A percentile compares a stretch with the other conserved stretches of the same genome.
Conservation (phyloP, 2,888 invertebrate species). For the Apamea epomidion region DNA sequence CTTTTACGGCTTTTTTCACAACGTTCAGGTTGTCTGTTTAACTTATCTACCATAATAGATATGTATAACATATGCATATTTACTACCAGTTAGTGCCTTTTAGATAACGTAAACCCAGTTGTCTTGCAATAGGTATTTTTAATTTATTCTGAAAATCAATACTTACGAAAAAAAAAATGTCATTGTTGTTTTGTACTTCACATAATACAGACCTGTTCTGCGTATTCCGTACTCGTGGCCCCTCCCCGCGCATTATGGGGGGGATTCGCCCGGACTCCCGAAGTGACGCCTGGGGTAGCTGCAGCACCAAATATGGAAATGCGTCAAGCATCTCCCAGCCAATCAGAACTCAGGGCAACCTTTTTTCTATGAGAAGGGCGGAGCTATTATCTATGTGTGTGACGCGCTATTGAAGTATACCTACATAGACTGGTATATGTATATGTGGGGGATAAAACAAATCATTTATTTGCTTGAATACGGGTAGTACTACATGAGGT, state of each 20-base stretch:
- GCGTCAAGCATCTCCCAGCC: conserved; percentile 8
- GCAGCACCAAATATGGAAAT: conserved; percentile 26
- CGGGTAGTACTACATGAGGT: too few species aligned
- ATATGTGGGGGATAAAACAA: not conserved
- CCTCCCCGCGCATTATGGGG: not conserved
- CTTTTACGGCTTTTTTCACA: too few species aligned
- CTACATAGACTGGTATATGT: not conserved
- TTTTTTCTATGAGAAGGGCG: conserved; percentile 35
- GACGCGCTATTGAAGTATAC: not conserved
- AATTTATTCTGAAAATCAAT: not conserved
- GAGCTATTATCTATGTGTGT: not conserved
- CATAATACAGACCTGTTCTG: not conserved
- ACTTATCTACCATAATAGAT: not conserved
- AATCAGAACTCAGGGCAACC: conserved; percentile 2
- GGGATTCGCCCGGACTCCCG: too few species aligned
- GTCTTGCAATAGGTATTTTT: not conserved
- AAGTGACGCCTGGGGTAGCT: not conserved
- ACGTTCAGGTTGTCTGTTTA: too few species aligned
- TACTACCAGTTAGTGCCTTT: not conserved
- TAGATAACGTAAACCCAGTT: not conserved
- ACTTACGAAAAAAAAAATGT: not conserved
- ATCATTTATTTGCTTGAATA: too few species aligned
- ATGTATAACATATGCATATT: not conserved
- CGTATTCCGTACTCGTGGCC: not conserved
- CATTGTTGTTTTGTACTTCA: not conserved